Conservation (phyloP, 1,140 invertebrate genomes). For the Berghia stephanieae region DNA sequence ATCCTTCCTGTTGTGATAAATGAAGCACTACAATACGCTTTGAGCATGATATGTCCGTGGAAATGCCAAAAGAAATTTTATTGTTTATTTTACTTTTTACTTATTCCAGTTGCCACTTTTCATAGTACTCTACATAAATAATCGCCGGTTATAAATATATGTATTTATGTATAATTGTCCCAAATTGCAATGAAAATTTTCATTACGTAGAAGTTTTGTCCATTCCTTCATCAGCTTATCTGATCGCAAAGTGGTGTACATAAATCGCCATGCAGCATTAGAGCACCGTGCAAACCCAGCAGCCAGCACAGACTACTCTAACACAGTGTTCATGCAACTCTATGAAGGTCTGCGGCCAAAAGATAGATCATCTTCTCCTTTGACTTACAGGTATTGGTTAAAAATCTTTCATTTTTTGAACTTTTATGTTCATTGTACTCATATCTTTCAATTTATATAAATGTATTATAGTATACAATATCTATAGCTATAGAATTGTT, state of each 20-base stretch:
- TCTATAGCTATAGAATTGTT: too few species aligned
- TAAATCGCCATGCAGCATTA: slow-evolving; percentile 61
- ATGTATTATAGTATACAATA: too few species aligned
- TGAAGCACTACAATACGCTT: too few species aligned
- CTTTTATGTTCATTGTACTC: too few species aligned
- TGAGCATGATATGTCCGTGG: too few species aligned
- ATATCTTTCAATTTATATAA: too few species aligned
- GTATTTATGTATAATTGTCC: too few species aligned
- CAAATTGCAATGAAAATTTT: not conserved
- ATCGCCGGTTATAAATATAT: too few species aligned
- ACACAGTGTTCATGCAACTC: slow-evolving; percentile 62
- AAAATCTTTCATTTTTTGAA: too few species aligned
- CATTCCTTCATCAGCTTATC: slow-evolving; percentile 41
- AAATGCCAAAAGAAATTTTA: too few species aligned
- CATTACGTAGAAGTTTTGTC: slow-evolving; percentile 7
- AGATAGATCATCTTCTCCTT: slow-evolving; percentile 50
- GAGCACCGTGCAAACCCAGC: slow-evolving; percentile 60
- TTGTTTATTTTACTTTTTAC: not conserved
- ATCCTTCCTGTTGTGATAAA: too few species aligned
- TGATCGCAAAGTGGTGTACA: slow-evolving; percentile 60
- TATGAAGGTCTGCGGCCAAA: slow-evolving; percentile 64
- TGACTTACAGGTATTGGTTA: slow-evolving; percentile 61
- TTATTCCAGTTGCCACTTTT: not conserved
- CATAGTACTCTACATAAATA: too few species aligned
- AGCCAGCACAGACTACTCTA: slow-evolving; percentile 54